Evolutionary conservation across 1,140 invertebrate species (phyloP), one percentile per base, ranked within the genome.

Genomic region (Dinothrombium tinctorium): DNA sequence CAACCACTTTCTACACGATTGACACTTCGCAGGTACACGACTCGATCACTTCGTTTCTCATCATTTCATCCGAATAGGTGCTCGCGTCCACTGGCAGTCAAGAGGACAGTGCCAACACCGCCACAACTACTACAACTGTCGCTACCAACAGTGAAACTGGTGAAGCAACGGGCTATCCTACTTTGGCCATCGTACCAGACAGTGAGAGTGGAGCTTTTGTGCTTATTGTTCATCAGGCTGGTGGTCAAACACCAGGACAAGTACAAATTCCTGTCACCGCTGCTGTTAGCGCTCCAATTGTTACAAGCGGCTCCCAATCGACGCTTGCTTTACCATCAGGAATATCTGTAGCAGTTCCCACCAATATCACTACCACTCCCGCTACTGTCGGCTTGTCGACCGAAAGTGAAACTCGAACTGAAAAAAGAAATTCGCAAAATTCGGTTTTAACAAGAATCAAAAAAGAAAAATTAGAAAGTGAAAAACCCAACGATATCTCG

Each of bases 401-500:
- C 26, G n/a, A 28, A 28, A n/a, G 26, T 28, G 26, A 28, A 28
- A 7, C 7, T 28, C 26, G n/a, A 28, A n/a, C 7, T 8, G 7
- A 7, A 28, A 28, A 28, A 8, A n/a, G n/a, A 7, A n/a, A 28
- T 28, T 7, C 7, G 7, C 7, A 28, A n/a, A 8, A n/a, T 28
- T 21, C 22, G 11, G 36, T 20, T 21, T 21, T 4, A 9, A 12
- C 28, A 4, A 14, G 21, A 26, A 33, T 45, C 14, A 45, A 45
- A 35, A 37, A 49, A 40, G 46, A 45, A 25, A 40, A 23, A 38
- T 20, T 39, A 17, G 42, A 49, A 33, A 23, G 25, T 17, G 48
- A 45, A 17, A 41, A 35, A 17, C 40, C 53, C 12, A 49, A 60
- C 44, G 64, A 65, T 46, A 57, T 65, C 49, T 64, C 61, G 28